Conservation (phyloP, 2,113 vertebrate species). For the Odontophorus gujanensis region DNA sequence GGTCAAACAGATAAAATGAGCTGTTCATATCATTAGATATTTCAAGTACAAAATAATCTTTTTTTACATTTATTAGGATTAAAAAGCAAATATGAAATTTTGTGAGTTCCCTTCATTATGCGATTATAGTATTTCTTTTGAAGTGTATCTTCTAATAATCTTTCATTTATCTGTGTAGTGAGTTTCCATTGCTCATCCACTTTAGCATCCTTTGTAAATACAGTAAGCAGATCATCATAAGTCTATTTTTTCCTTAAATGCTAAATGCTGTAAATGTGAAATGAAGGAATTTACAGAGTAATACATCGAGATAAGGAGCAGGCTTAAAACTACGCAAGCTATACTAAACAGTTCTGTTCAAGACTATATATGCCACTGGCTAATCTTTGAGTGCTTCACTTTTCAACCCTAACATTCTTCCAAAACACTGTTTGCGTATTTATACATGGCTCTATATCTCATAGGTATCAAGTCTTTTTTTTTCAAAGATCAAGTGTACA, state of each 20-base stretch:
- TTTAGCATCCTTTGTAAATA: background rate
- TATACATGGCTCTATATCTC: background rate
- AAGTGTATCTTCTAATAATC: background rate
- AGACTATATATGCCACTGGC: background rate
- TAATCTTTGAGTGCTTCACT: background rate
- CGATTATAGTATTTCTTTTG: background rate
- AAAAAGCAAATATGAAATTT: background rate
- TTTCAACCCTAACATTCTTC: background rate
- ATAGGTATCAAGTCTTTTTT: accelerated
- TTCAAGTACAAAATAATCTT: background rate
- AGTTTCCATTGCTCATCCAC: background rate
- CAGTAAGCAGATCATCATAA: background rate
- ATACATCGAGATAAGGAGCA: background rate
- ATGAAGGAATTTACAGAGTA: background rate
- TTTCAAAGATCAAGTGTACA: background rate
- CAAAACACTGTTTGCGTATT: background rate
- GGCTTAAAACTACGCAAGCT: background rate
- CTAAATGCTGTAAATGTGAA: background rate
- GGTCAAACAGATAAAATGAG: background rate
- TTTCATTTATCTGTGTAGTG: background rate
- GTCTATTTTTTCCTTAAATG: background rate
- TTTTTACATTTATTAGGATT: background rate
- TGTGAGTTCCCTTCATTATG: background rate
- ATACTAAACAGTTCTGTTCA: background rate
- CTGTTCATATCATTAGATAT: background rate